Evolutionary conservation across 2,888 invertebrate species (phyloP).

Genomic region (Neoaliturus tenellus): DNA sequence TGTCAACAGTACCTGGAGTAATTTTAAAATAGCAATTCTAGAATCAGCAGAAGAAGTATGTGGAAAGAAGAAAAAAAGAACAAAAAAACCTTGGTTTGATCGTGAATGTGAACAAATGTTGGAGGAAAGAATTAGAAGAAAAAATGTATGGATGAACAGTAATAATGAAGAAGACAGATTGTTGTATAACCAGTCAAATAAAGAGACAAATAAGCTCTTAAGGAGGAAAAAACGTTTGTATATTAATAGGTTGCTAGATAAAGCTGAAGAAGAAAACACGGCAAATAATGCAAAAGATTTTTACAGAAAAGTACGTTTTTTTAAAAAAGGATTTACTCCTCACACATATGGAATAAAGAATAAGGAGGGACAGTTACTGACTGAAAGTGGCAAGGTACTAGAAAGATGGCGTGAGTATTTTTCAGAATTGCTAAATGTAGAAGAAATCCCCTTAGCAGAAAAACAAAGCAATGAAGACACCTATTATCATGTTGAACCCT

Average conservation of each 20-base stretch:
- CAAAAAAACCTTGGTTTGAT: conserved; percentile 24
- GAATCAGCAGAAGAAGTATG: neutral
- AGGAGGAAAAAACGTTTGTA: neutral
- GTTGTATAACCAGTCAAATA: neutral
- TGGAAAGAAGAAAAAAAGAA: neutral
- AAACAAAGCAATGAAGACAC: conserved; percentile 49
- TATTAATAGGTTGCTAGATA: neutral
- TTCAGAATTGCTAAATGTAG: conserved; percentile 44
- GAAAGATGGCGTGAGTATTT: conserved; percentile 8
- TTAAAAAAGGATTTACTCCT: neutral
- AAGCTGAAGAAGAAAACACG: conserved; percentile 19
- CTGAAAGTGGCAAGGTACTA: neutral
- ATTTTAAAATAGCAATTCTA: too few species aligned
- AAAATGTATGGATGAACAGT: neutral
- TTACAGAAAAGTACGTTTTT: neutral
- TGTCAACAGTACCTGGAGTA: neutral
- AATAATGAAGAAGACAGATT: neutral
- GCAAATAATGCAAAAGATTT: conserved; percentile 21
- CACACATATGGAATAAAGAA: neutral
- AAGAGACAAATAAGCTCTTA: neutral
- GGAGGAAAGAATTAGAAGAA: neutral
- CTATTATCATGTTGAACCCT: neutral
- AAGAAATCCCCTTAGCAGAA: neutral
- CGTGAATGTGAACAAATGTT: neutral
- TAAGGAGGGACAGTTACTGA: conserved; percentile 19